Conservation (phyloP, 2,797 vertebrate species). For the Enteromius unitaeniatus region DNA sequence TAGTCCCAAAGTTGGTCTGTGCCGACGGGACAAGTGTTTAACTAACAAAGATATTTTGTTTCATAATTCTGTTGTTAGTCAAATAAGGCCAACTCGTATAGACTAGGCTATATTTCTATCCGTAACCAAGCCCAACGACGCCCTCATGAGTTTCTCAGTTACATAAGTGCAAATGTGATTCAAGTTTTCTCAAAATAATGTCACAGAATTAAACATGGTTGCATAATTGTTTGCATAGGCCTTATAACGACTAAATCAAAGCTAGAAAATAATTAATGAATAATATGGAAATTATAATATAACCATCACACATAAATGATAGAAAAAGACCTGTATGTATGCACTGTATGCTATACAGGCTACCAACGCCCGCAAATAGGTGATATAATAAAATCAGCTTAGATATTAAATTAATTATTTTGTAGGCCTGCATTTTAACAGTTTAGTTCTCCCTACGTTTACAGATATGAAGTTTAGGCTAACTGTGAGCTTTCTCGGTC, state of each 20-base stretch:
- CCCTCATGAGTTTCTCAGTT: constrained; percentile 1
- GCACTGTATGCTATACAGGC: not conserved
- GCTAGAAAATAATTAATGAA: not conserved
- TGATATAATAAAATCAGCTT: not conserved
- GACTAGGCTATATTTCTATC: not conserved
- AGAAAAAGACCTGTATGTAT: not conserved
- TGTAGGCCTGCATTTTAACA: not conserved
- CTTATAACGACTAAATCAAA: not conserved
- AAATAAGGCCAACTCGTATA: not conserved
- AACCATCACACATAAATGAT: not conserved
- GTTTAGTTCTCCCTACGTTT: not conserved
- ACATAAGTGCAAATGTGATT: not conserved
- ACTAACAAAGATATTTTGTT: not conserved
- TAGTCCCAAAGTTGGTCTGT: not conserved
- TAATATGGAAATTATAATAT: not conserved
- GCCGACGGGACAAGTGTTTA: not conserved
- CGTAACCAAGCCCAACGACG: not conserved
- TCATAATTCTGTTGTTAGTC: not conserved
- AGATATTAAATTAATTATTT: not conserved
- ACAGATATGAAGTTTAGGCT: not conserved
- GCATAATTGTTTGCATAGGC: not conserved
- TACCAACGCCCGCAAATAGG: not conserved
- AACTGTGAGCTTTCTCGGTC: not conserved
- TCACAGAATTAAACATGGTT: not conserved
- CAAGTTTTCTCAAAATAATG: not conserved